Base-by-base conservation (phyloP, 2,797 vertebrate species). In the Lophius americanus region DNA sequence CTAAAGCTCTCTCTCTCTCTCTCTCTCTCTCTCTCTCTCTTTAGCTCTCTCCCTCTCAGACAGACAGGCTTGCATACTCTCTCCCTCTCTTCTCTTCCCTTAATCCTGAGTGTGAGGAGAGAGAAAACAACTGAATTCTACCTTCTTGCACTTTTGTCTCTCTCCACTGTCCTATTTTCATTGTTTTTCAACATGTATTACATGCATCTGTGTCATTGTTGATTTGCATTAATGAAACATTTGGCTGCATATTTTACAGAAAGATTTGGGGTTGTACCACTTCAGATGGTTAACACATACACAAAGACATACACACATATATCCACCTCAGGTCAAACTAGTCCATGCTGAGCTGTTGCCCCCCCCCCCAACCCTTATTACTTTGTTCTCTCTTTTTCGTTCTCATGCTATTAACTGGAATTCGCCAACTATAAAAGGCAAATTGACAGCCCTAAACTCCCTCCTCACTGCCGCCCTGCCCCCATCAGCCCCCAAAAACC, bases 401-500 rank as follows among this genome's bases (percentile, higher is more conserved):
- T 76, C 59, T 76, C 52, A 61, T 60, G 32, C 73, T 54, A 50
- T 76, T 70, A 70, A 72, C 76, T 74, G 50, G 60, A 85, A 75
- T 79, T 79, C 78, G 78, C 85, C 7, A 81, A 81, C 88, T 85
- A 81, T 88, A 86, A 88, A 90, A 89, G 72, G 78, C 79, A 89
- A 89, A 87, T 75, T 72, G 85, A 90, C 82, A 87, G 79, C 82
- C 54, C 60, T 43, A 38, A 51, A 46, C 75, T 69, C 68, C 63
- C 51, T 32, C 3, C 37, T 14, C 6, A 4, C 49, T 50, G 61
- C 71, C 6, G 72, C 88, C 87, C 91, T 82, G 64, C 90, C 84
- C 90, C 89, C 84, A 76, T 59, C 56, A 12, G 51, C 64, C 78
- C 76, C 70, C 71, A 86, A 83, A 85, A 81, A 78, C 58, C 64